These are phyloP conservation scores for Brassicogethes aeneus DNA, from an alignment of 2,888 invertebrate genomes.

Conservation along the genomic window DNA sequence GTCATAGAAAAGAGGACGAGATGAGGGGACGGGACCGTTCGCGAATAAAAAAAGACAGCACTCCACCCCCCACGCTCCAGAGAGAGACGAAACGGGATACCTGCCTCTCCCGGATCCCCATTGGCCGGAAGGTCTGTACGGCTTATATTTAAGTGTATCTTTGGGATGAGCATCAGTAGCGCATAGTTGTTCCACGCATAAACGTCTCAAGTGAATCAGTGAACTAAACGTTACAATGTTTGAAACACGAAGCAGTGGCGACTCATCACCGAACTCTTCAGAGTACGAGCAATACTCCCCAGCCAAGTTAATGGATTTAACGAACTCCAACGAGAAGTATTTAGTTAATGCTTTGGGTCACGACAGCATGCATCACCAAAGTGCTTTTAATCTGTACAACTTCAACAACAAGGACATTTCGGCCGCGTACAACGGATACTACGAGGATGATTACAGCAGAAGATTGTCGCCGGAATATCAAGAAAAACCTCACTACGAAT, in stretches of 20 bases:
- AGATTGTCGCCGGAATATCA: slow-evolving; percentile 19
- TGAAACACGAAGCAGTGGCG: slow-evolving; percentile 33
- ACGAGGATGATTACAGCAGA: slow-evolving; percentile 19
- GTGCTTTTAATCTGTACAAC: slow-evolving; percentile 20
- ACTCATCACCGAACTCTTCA: slow-evolving; percentile 28
- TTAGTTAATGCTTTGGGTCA: slow-evolving; percentile 20
- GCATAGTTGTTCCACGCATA: too few relatives aligned
- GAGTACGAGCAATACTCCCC: slow-evolving; percentile 32
- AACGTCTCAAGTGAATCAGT: too few relatives aligned
- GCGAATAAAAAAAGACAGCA: too few relatives aligned
- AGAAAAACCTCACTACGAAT: slow-evolving; percentile 20
- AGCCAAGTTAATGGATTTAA: slow-evolving; percentile 37
- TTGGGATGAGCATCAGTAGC: too few relatives aligned
- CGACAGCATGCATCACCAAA: slow-evolving; percentile 12
- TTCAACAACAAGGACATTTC: slow-evolving; percentile 15
- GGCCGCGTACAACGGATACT: slow-evolving; percentile 15
- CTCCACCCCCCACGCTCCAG: too few relatives aligned
- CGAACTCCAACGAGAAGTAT: slow-evolving; percentile 35
- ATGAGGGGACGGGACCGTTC: too few relatives aligned
- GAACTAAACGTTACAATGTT: too few relatives aligned
- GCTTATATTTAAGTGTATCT: too few relatives aligned
- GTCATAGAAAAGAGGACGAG: too few relatives aligned
- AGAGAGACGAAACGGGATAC: too few relatives aligned
- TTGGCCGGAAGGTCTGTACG: too few relatives aligned
- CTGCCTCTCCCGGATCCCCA: too few relatives aligned